Evolutionary conservation across 2,888 invertebrate genomes (phyloP), one percentile per base, ranked within the genome.

Genomic region (Calliphora vomitoria): DNA sequence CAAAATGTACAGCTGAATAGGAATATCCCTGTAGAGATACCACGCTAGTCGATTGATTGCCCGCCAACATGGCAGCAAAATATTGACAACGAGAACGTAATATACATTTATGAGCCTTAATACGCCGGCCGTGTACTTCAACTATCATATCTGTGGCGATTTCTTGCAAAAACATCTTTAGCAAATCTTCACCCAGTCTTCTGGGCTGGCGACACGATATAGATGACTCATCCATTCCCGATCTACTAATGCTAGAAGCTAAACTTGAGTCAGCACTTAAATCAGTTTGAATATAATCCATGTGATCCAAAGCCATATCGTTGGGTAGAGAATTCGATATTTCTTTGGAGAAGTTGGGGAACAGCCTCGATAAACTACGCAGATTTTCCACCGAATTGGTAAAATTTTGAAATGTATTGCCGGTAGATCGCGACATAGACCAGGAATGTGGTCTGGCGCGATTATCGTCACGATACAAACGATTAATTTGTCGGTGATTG

Each of bases 61-160:
- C 98, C 89, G 97, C 97, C 41, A 98, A 94, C 94, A 98, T 96
- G 20, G 97, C 98, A 10, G 98, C 98, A 94, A 99, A 99, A 93
- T 98, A 98, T 92, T 97, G 97, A 92, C 98, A 98, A 79, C 98
- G 91, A 13, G 98, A 98, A 75, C 98, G 97, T 87, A 99, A 94
- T 91, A 99, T 97, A 93, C 98, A 98, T 93, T 98, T 98, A 92
- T 98, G 98, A 1, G 98, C 98, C 92, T 96, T 96, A 72, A 98
- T 96, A 74, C 97, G 95, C 72, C 96, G 95, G 0, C 97, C 98
- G 60, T 96, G 96, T 13, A 98, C 97, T 92, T 98, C 97, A 11
- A 98, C 96, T 6, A 96, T 95, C 64, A 98, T 97, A 92, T 98
- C 98, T 0, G 98, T 96, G 89, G 97, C 97, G 80, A 98, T 97